Conservation (phyloP, 2,888 invertebrate genomes). For the Trachelus tabidus region DNA sequence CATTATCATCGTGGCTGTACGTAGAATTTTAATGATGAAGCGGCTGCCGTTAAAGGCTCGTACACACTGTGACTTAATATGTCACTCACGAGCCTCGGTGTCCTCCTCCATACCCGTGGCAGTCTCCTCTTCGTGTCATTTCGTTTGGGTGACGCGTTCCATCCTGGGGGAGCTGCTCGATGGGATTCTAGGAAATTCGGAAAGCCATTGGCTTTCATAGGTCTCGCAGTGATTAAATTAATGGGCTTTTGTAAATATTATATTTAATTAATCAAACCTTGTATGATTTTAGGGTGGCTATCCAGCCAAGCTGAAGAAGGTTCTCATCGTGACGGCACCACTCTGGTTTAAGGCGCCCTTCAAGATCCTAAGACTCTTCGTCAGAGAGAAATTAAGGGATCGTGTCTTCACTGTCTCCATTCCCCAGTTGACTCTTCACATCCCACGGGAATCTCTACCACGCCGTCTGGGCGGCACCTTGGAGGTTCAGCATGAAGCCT, state of each 20-base stretch:
- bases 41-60: not conserved
- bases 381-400: slow-evolving; percentile 94
- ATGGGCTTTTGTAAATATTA: not conserved
- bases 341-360: slow-evolving; percentile 99
- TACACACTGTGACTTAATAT: slow-evolving; percentile 4
- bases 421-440: slow-evolving; percentile 89
- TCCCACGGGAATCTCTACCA: slow-evolving; percentile 90
- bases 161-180: not conserved
- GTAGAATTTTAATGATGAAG: not conserved
- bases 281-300: slow-evolving; percentile 85
- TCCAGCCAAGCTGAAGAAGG: slow-evolving; percentile 96
- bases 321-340: slow-evolving; percentile 96
- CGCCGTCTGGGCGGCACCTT: slow-evolving; percentile 88
- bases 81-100: not conserved
- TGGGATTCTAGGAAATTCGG: not conserved
- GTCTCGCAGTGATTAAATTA: not conserved
- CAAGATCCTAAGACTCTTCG: slow-evolving; percentile 93
- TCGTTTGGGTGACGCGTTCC: not conserved
- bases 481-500: slow-evolving; percentile 89
- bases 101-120: not conserved
- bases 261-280: slow-evolving; percentile 10
- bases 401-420: slow-evolving; percentile 95
- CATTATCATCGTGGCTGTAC: not conserved
- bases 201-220: not conserved
- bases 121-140: not conserved